Evolutionary conservation across 2,888 invertebrate genomes (phyloP), one percentile per base, ranked within the genome.

Genomic region (Aleiodes alternator): DNA sequence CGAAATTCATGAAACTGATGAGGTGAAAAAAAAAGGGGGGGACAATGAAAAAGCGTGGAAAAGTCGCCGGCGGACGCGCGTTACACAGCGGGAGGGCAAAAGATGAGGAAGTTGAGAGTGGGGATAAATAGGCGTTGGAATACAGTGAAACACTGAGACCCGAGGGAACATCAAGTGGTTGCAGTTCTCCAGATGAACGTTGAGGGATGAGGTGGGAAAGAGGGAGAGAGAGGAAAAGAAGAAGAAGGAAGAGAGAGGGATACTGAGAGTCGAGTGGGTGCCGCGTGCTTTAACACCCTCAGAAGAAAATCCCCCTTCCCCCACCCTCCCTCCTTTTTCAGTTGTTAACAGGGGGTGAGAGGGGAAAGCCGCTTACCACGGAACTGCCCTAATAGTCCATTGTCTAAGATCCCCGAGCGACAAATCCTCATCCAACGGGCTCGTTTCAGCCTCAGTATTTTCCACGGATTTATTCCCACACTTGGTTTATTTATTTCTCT

Each of bases 331-430:
- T 2, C 2, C 23, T 23, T 51, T 68, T 12, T 53, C n/a, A 51
- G 51, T 29, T n/a, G 51, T 12, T 29, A 59, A 76, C 34, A 66
- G 75, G 76, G 75, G 74, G 34, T 77, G 74, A 23, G 1, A 23
- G 23, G 72, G 23, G 53, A 64, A 77, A 85, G 87, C 84, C 79
- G 87, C 86, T 87, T 87, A 87, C 84, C 82, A 69, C 82, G 77
- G 81, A 85, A 87, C 86, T 83, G 83, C 85, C 85, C 86, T 87
- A 87, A 87, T 87, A 87, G 87, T 87, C 87, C 82, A 87, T 87
- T 87, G 87, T 87, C 86, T 86, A 85, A 86, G 84, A 83, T 86
- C 51, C 51, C 84, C 84, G 79, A 83, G 82, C 78, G 81, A 81
- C 81, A 81, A 81, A 81, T 80, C 81, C 80, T 81, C 81, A 81